phyloP scores from a whole-genome alignment of 1,140 invertebrate species.

The Heterodera schachtii region DNA sequence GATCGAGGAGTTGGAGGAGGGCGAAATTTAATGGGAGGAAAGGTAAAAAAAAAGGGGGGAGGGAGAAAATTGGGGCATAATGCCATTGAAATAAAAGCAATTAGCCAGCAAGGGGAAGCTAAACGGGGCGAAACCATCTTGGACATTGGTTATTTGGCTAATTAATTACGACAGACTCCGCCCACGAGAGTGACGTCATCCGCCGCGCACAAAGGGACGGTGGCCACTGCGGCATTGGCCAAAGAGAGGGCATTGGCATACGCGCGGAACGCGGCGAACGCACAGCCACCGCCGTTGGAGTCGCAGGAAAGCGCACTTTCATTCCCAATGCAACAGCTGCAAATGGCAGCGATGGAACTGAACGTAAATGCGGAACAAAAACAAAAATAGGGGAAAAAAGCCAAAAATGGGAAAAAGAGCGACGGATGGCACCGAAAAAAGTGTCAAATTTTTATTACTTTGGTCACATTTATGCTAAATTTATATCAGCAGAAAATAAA shows the following conservation, averaged over 20 bases:
- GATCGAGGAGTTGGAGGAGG: neutral
- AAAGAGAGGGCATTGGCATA: conserved; percentile 1
- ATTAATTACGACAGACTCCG: neutral
- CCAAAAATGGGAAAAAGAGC: too few species aligned
- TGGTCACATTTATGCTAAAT: too few species aligned
- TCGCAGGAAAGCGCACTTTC: conserved; percentile 22
- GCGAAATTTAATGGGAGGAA: neutral
- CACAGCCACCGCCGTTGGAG: conserved; percentile 14
- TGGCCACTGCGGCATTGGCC: neutral
- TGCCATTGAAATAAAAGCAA: neutral
- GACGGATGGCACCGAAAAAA: too few species aligned
- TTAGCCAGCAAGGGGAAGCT: too few species aligned
- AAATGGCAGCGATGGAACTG: neutral
- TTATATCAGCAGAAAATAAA: too few species aligned
- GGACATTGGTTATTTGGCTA: neutral
- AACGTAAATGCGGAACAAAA: neutral
- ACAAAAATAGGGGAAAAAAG: too few species aligned
- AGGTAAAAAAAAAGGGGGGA: neutral
- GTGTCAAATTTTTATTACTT: too few species aligned
- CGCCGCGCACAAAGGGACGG: neutral
- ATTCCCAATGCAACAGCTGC: conserved; percentile 20
- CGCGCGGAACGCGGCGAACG: conserved; percentile 4
- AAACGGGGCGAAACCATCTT: too few species aligned
- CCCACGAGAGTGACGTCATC: neutral
- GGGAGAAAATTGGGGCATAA: neutral